Conservation (phyloP, 2,797 vertebrate species). For the Phrynocephalus forsythii region DNA sequence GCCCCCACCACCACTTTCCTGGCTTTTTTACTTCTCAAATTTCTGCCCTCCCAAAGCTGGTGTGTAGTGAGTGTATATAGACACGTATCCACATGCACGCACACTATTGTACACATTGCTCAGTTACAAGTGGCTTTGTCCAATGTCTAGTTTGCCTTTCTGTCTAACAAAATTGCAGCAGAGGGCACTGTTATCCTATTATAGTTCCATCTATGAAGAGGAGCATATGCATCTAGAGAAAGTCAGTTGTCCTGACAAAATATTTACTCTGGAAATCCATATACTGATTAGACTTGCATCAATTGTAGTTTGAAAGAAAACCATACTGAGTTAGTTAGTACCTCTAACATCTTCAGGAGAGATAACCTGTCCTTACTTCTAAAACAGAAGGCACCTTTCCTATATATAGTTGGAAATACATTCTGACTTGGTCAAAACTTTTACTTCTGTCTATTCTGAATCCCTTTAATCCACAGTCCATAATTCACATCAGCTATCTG, state of each 20-base stretch:
- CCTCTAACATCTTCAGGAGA: not conserved
- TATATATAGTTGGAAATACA: not conserved
- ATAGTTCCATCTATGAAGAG: not conserved
- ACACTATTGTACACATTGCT: not conserved
- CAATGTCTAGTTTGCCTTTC: not conserved
- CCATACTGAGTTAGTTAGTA: not conserved
- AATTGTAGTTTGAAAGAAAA: not conserved
- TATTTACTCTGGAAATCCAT: not conserved
- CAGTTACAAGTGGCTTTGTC: not conserved
- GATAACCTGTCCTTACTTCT: not conserved
- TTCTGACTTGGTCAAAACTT: not conserved
- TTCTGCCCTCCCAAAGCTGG: not conserved
- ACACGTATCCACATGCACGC: not conserved
- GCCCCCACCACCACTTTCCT: not conserved
- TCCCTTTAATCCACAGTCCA: not conserved
- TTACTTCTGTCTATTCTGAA: not conserved
- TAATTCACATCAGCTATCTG: not conserved
- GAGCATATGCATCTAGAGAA: not conserved
- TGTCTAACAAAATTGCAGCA: constrained; percentile 17
- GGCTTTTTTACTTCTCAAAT: not conserved
- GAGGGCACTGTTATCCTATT: constrained; percentile 5
- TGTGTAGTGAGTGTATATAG: not conserved
- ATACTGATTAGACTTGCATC: not conserved
- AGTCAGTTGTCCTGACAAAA: not conserved
- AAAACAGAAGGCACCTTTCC: not conserved